phyloP scores from a whole-genome alignment of 2,888 invertebrate genomes.

The Glyphotaelius pellucidus region DNA sequence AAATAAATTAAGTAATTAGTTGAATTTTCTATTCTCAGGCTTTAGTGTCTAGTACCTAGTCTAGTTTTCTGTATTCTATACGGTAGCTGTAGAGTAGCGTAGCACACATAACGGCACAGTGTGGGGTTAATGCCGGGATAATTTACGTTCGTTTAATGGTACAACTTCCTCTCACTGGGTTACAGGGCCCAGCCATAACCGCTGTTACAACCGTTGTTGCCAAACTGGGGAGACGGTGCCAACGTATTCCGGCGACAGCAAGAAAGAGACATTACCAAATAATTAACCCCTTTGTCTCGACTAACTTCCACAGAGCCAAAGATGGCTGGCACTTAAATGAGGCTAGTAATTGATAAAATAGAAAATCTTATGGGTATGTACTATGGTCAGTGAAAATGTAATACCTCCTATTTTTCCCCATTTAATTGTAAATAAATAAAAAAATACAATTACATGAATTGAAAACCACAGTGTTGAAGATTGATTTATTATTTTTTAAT shows the following conservation, averaged over 20 bases:
- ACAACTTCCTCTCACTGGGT: conserved; percentile 22
- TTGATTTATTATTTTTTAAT: no score
- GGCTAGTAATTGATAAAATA: background rate
- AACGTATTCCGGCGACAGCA: conserved; percentile 22
- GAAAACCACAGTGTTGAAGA: no score
- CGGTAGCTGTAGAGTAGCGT: background rate
- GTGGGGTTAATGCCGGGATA: conserved; percentile 34
- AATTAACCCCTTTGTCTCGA: conserved; percentile 46
- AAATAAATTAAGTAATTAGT: no score
- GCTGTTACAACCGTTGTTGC: conserved; percentile 13
- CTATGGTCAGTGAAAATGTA: no score
- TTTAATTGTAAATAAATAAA: no score
- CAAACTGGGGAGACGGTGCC: conserved; percentile 12
- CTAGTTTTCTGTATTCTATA: background rate
- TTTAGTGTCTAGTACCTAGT: no score
- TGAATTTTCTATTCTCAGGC: no score
- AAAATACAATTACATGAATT: no score
- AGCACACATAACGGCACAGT: conserved; percentile 19
- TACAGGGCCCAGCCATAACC: background rate
- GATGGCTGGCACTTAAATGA: background rate
- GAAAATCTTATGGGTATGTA: background rate
- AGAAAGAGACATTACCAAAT: conserved; percentile 59
- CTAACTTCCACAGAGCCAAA: background rate
- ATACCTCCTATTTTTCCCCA: no score
- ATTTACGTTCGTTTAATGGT: conserved; percentile 39